These are phyloP conservation scores for Carcina quercana DNA, from an alignment of 2,888 invertebrate species.

Conservation along the genomic window DNA sequence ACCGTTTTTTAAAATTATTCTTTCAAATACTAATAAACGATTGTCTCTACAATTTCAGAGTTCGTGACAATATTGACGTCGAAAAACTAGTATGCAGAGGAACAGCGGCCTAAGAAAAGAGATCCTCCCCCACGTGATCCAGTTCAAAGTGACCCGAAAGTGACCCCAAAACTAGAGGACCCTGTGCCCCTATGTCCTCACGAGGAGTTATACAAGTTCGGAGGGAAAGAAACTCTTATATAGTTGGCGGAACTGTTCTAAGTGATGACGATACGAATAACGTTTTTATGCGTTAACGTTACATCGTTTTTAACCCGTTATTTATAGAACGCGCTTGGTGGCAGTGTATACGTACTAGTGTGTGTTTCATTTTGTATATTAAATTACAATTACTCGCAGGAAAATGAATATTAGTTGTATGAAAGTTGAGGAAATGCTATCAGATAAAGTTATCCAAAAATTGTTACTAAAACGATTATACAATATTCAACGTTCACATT, in stretches of 20 bases:
- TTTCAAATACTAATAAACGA: too few species aligned
- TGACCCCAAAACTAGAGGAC: background rate
- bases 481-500: too few species aligned
- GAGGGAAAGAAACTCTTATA: slow-evolving; percentile 69
- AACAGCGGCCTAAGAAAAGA: slow-evolving; percentile 50
- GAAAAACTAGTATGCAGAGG: slow-evolving; percentile 82
- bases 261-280: slow-evolving; percentile 19
- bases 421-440: too few species aligned
- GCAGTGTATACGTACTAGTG: slow-evolving; percentile 49
- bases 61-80: slow-evolving; percentile 90
- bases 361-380: too few species aligned
- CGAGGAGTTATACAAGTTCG: slow-evolving; percentile 42
- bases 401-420: too few species aligned
- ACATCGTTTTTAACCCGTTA: slow-evolving; percentile 19
- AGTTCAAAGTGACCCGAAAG: slow-evolving; percentile 16
- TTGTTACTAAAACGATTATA: too few species aligned
- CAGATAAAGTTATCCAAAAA: too few species aligned
- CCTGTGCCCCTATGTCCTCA: slow-evolving; percentile 8
- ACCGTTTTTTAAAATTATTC: too few species aligned
- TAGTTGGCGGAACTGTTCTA: slow-evolving; percentile 31
- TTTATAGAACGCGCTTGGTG: slow-evolving; percentile 36
- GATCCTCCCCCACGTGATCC: slow-evolving; percentile 37
- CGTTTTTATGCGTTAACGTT: slow-evolving; percentile 8
- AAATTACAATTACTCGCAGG: too few species aligned
- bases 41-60: slow-evolving; percentile 72